Evolutionary conservation across 2,888 invertebrate genomes (phyloP), one percentile per base, ranked within the genome.

Genomic region (Myathropa florea): DNA sequence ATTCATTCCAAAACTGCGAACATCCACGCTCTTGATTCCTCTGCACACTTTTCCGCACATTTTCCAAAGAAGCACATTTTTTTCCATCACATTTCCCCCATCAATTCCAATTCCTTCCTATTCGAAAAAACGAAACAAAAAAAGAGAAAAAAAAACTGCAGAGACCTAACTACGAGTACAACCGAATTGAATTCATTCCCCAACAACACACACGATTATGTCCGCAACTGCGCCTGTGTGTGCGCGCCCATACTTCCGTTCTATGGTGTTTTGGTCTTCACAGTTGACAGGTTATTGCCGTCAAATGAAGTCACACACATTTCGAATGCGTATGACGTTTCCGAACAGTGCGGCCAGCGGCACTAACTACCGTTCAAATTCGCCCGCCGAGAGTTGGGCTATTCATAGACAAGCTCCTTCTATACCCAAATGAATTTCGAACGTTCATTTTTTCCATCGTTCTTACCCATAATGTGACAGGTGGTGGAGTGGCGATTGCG

Each of bases 221-320:
- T 75, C 39, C 53, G 39, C 63, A 57, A 39, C 75, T 73, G 59
- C 75, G 55, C 65, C 23, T 75, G 78, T 76, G 71, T 77, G 61
- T 73, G 71, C 75, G 55, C 72, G 78, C 46, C 78, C 76, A 82
- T 64, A 89, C 90, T 90, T 90, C 90, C 90, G 90, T 89, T 90
- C 88, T 89, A 53, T 75, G 61, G 79, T 88, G 88, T 88, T 88
- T 88, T 88, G 88, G 83, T 88, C 89, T 89, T 90, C 89, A 89
- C 89, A 89, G 89, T 89, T 90, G 89, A 89, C 88, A 89, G 89
- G 88, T 88, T 88, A 88, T 85, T 70, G 88, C 88, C 88, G 88
- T 86, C 81, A 86, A 88, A 88, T 88, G 85, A 83, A 86, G 83
- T 82, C 88, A 82, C 71, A 77, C 33, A 67, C 71, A 75, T 80